Conservation (phyloP, 2,888 invertebrate genomes). For the Melipona bicolor region DNA sequence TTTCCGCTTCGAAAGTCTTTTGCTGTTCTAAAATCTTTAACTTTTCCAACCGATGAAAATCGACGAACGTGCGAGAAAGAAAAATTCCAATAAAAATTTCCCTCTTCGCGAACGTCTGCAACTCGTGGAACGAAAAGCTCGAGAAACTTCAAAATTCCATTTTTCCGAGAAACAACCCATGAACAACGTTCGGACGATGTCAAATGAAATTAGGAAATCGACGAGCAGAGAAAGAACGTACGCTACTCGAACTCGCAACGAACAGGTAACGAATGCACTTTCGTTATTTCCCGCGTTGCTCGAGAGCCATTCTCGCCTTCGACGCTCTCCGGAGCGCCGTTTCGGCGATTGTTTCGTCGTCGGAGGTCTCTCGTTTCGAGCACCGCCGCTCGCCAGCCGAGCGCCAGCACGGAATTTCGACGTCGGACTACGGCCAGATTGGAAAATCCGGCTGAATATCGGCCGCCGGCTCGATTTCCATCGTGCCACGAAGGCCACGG, state of each 20-base stretch:
- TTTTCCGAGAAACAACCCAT: too few relatives aligned
- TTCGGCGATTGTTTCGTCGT: slow-evolving; percentile 9
- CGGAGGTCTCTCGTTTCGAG: not conserved
- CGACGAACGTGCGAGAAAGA: too few relatives aligned
- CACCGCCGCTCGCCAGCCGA: too few relatives aligned
- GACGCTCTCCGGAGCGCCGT: not conserved
- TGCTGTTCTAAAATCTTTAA: too few relatives aligned
- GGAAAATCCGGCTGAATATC: not conserved
- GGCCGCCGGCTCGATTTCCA: not conserved
- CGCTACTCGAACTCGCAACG: not conserved
- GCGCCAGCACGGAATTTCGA: not conserved
- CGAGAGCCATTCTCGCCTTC: slow-evolving; percentile 1
- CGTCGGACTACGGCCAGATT: not conserved
- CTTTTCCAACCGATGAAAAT: too few relatives aligned
- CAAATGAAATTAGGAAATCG: not conserved
- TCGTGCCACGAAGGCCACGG: too few relatives aligned
- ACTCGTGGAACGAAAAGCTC: too few relatives aligned
- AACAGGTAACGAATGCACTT: not conserved
- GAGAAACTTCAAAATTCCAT: too few relatives aligned
- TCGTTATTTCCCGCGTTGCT: not conserved
- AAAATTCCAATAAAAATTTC: too few relatives aligned
- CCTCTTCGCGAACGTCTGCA: too few relatives aligned
- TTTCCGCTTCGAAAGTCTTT: too few relatives aligned
- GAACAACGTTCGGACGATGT: too few relatives aligned
- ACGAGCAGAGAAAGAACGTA: not conserved